These are phyloP conservation scores for Ypsolopha sequella DNA, from an alignment of 2,888 invertebrate genomes.

Conservation along the genomic window DNA sequence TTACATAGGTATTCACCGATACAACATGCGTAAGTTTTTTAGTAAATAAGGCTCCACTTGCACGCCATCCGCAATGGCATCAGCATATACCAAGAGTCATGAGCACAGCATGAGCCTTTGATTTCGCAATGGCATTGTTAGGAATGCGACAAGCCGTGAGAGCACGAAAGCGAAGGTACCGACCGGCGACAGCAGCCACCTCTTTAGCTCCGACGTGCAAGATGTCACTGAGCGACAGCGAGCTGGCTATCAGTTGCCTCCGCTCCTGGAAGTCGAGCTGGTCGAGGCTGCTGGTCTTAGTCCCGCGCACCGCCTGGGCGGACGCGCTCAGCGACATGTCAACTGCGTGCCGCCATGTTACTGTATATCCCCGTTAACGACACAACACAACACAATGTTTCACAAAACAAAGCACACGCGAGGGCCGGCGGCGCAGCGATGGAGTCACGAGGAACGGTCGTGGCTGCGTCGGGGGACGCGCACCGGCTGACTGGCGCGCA, in stretches of 20 bases:
- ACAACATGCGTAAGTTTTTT: no score
- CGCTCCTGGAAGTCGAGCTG: constrained; percentile 94
- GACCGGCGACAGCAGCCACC: constrained; percentile 65
- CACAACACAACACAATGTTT: constrained; percentile 37
- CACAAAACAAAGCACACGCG: constrained; percentile 58
- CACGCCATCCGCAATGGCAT: background rate
- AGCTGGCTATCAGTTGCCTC: constrained; percentile 89
- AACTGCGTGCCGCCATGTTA: constrained; percentile 60
- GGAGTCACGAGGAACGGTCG: constrained; percentile 31
- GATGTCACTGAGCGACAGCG: constrained; percentile 88
- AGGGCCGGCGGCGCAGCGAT: constrained; percentile 26
- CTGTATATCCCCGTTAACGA: constrained; percentile 40
- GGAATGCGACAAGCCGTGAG: constrained; percentile 35
- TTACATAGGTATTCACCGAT: no score
- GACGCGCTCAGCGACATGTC: constrained; percentile 68
- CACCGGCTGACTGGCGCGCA: constrained; percentile 52
- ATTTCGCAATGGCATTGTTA: constrained; percentile 56
- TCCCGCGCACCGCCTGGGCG: constrained; percentile 65
- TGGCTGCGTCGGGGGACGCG: constrained; percentile 62
- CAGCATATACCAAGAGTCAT: constrained; percentile 21
- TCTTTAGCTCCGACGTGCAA: constrained; percentile 77
- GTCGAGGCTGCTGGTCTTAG: constrained; percentile 86
- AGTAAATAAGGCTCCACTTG: no score
- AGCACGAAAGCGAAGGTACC: constrained; percentile 18
- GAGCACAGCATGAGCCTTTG: constrained; percentile 30